Conservation (phyloP, 1,140 invertebrate genomes). For the Oscheius sp. region DNA sequence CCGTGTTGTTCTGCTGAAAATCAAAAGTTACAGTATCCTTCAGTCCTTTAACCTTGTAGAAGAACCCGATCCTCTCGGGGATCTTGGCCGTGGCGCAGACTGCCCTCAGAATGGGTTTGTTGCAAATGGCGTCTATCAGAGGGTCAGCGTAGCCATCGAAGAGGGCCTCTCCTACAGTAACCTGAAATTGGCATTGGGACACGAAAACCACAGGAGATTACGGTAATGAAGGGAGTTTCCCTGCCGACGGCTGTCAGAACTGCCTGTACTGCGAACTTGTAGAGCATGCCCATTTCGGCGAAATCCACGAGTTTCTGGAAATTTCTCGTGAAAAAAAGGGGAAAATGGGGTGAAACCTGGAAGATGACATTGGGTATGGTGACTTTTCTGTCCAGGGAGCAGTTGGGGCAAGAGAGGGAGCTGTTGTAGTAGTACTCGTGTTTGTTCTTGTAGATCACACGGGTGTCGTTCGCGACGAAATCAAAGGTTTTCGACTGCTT, state of each 20-base stretch:
- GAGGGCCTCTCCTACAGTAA: constrained; percentile 47
- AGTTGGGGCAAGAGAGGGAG: constrained; percentile 44
- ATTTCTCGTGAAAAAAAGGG: not conserved
- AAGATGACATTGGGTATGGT: constrained; percentile 57
- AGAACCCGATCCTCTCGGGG: constrained; percentile 55
- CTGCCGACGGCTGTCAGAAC: not conserved
- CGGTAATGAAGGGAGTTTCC: constrained; percentile 44
- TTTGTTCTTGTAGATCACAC: constrained; percentile 52
- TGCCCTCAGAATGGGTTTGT: constrained; percentile 25
- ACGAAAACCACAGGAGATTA: no score
- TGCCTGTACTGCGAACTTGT: constrained; percentile 36
- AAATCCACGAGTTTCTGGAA: constrained; percentile 44
- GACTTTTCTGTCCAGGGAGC: constrained; percentile 43
- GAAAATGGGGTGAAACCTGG: constrained; percentile 42
- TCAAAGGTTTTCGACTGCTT: constrained; percentile 34
- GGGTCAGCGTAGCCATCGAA: constrained; percentile 58
- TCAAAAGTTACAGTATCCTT: not conserved
- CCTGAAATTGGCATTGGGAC: no score
- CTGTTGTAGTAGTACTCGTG: constrained; percentile 45
- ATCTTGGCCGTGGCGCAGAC: constrained; percentile 45
- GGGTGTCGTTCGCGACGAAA: constrained; percentile 46
- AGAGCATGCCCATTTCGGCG: not conserved
- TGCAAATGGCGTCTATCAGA: constrained; percentile 45
- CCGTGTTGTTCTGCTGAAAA: constrained; percentile 50
- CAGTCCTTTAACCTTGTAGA: constrained; percentile 49